Evolutionary conservation across 2,797 vertebrate genomes (phyloP).

Genomic region (Phoxinus dragarum): DNA sequence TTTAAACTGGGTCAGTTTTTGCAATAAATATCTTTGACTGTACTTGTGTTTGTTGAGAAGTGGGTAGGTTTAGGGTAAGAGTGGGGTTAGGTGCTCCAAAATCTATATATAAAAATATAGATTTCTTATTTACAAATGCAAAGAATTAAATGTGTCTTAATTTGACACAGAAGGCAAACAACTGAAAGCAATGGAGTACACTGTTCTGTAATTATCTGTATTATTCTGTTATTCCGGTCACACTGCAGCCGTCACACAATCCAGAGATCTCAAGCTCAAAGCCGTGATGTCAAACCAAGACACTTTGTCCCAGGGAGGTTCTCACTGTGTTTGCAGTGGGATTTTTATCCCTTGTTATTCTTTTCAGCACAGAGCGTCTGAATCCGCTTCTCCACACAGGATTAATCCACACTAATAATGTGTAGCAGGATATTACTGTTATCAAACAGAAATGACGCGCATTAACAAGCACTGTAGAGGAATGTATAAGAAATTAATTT

Average conservation of each 20-base stretch:
- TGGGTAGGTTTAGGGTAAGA: background rate
- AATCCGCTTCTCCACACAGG: slow-evolving; percentile 27
- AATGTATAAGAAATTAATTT: slow-evolving; percentile 55
- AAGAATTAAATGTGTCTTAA: background rate
- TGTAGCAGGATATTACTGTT: slow-evolving; percentile 50
- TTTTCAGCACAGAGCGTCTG: background rate
- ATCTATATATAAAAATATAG: background rate
- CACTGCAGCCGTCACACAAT: background rate
- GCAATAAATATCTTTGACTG: background rate
- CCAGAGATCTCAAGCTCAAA: slow-evolving; percentile 24
- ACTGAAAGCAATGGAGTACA: background rate
- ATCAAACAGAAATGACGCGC: slow-evolving; percentile 48
- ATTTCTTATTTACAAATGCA: background rate
- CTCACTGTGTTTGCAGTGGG: background rate
- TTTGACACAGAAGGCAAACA: background rate
- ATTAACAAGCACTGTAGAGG: slow-evolving; percentile 36
- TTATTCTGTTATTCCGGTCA: background rate
- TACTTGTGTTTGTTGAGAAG: background rate
- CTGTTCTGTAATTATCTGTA: too few relatives aligned
- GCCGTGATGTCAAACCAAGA: slow-evolving; percentile 12
- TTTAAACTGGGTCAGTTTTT: background rate
- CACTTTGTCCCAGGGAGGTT: background rate
- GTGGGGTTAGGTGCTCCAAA: background rate
- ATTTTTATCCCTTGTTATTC: slow-evolving; percentile 24
- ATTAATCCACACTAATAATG: slow-evolving; percentile 49